These are phyloP conservation scores for Passer domesticus DNA, from an alignment of 2,113 vertebrate species.

Conservation along the genomic window DNA sequence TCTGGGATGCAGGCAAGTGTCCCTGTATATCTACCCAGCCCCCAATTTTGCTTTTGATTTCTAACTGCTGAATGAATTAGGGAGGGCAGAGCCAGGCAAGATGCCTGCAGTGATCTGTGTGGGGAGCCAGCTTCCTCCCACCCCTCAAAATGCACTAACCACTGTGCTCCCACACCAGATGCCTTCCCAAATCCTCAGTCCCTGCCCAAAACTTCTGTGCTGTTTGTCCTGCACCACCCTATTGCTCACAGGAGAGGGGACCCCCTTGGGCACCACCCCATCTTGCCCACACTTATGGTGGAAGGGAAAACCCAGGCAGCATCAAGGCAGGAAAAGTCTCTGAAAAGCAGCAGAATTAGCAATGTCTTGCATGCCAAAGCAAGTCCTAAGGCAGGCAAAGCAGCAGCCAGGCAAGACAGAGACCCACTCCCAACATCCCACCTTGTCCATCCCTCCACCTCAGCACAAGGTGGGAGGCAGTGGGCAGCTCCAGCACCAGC, in stretches of 20 bases:
- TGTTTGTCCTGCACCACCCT: background rate
- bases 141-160: background rate
- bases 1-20: background rate
- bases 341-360: conserved; percentile 6
- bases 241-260: background rate
- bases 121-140: background rate
- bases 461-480: background rate
- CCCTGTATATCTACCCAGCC: background rate
- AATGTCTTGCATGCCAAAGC: background rate
- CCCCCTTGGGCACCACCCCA: background rate
- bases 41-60: background rate
- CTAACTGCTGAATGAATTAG: background rate
- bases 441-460: background rate
- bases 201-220: background rate
- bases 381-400: conserved; percentile 14
- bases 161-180: background rate
- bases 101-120: background rate
- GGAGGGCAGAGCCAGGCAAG: background rate
- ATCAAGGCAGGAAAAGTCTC: background rate
- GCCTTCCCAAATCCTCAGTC: background rate
- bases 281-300: rapidly evolving
- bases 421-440: background rate
- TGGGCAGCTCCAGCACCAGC: rapidly evolving
- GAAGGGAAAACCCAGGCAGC: background rate
- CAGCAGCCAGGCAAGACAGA: background rate